These are phyloP conservation scores for Syrrhaptes paradoxus DNA, from an alignment of 2,113 vertebrate species.

Conservation along the genomic window DNA sequence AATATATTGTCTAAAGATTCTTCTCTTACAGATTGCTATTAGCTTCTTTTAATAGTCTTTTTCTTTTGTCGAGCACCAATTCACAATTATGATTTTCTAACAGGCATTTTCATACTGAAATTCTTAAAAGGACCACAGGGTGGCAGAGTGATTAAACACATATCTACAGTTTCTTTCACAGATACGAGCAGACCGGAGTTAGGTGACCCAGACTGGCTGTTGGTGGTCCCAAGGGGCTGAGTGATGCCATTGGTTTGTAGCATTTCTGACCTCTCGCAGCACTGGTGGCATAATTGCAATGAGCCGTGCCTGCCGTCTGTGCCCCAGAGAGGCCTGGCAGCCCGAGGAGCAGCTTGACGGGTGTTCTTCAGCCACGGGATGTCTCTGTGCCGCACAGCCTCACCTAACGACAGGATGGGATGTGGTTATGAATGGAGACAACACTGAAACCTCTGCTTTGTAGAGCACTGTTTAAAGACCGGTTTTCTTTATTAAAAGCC, in stretches of 20 bases:
- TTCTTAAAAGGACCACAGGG: constrained; percentile 32
- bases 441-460: background rate
- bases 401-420: background rate
- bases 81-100: background rate
- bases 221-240: background rate
- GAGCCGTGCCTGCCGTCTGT: background rate
- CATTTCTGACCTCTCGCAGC: accelerated
- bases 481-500: background rate
- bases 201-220: background rate
- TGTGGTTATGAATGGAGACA: background rate
- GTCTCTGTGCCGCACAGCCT: background rate
- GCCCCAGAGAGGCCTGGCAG: background rate
- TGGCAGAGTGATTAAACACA: constrained; percentile 21
- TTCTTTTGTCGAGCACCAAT: background rate
- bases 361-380: background rate
- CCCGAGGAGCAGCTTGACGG: accelerated
- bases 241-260: background rate
- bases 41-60: background rate
- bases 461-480: background rate
- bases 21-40: background rate
- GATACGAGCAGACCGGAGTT: accelerated
- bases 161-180: background rate
- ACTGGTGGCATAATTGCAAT: accelerated
- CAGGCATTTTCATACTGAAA: background rate
- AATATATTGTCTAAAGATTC: background rate